These are phyloP conservation scores for Heliocidaris tuberculata DNA, from an alignment of 35 echinoderm and acorn worm species.

Conservation along the genomic window DNA sequence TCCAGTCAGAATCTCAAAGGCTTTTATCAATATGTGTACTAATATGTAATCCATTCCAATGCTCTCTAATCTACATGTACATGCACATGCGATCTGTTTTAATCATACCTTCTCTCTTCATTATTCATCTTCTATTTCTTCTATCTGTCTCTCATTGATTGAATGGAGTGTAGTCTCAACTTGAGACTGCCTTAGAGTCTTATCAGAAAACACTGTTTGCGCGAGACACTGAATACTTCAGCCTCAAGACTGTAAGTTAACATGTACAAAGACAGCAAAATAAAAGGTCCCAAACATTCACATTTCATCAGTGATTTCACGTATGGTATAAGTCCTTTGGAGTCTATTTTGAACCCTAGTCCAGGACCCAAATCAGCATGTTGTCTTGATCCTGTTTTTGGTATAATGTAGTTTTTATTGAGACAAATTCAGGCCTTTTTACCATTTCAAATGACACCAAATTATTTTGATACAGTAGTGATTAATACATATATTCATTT, in stretches of 20 bases:
- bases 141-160: background rate
- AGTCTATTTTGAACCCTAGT: no score
- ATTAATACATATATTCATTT: no score
- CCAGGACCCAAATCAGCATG: no score
- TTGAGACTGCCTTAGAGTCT: conserved; percentile 24
- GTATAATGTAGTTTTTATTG: no score
- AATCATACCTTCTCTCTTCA: conserved; percentile 10
- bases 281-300: background rate
- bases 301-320: background rate
- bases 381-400: no score
- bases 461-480: no score
- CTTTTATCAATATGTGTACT: background rate
- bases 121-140: conserved; percentile 4
- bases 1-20: no score
- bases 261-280: background rate
- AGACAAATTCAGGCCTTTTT: no score
- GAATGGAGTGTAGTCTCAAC: conserved; percentile 2
- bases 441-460: no score
- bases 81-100: background rate
- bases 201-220: conserved; percentile 47
- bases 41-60: background rate
- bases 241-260: conserved; percentile 31
- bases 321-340: background rate
- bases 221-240: conserved; percentile 48
- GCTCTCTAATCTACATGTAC: no score